phyloP scores from a whole-genome alignment of 2,888 invertebrate genomes.

The Myathropa florea region DNA sequence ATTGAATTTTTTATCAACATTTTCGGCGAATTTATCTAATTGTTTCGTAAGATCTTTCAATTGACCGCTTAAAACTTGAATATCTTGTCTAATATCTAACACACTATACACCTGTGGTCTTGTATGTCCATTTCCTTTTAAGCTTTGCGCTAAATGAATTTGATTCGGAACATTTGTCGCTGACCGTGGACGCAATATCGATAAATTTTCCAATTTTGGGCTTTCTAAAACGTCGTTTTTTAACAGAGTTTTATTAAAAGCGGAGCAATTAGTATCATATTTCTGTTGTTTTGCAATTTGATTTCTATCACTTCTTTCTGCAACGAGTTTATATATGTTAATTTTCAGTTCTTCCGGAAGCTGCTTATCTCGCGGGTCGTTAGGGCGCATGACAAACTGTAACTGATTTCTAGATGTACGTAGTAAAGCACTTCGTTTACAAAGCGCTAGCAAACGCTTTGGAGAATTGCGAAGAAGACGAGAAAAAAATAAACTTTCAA shows the following conservation, averaged over 20 bases:
- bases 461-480: conserved; percentile 86
- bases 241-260: conserved; percentile 75
- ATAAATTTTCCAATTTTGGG: conserved; percentile 72
- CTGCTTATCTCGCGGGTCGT: conserved; percentile 90
- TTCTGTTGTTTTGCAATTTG: conserved; percentile 82
- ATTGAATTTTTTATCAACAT: conserved; percentile 75
- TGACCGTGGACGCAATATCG: conserved; percentile 76
- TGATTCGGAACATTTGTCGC: conserved; percentile 78
- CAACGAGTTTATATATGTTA: conserved; percentile 88
- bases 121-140: conserved; percentile 72
- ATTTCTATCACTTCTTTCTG: conserved; percentile 84
- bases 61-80: conserved; percentile 75
- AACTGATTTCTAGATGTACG: conserved; percentile 88
- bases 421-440: conserved; percentile 88
- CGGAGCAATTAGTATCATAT: conserved; percentile 79
- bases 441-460: conserved; percentile 84
- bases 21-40: conserved; percentile 76
- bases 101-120: conserved; percentile 75
- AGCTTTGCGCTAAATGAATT: conserved; percentile 72
- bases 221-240: conserved; percentile 30
- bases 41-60: conserved; percentile 75
- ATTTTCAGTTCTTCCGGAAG: conserved; percentile 88
- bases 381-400: conserved; percentile 88
- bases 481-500: conserved; percentile 92
- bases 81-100: conserved; percentile 75